Evolutionary conservation across 1,140 invertebrate genomes (phyloP).

Genomic region (Epicauta chinensis): DNA sequence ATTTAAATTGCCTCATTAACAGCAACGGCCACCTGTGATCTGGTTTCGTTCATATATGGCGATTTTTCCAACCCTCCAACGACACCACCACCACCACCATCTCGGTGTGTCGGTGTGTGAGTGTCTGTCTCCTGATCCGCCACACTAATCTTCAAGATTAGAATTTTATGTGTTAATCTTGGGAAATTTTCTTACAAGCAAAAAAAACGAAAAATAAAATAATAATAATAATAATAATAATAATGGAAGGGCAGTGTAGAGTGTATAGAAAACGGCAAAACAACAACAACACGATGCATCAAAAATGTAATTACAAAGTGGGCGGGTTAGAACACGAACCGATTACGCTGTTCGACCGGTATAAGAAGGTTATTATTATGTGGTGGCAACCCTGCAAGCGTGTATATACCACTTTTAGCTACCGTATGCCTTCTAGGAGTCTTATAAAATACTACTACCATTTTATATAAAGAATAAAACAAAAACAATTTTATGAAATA

Average conservation of each 20-base stretch:
- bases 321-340: slow-evolving; percentile 28
- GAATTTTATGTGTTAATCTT: no score
- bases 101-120: no score
- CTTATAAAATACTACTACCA: no score
- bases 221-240: not conserved
- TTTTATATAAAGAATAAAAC: no score
- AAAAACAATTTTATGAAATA: no score
- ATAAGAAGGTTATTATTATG: slow-evolving; percentile 31
- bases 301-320: slow-evolving; percentile 34
- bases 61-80: not conserved
- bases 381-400: slow-evolving; percentile 31
- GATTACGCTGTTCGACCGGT: slow-evolving; percentile 23
- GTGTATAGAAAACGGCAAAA: not conserved
- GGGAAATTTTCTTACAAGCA: no score
- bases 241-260: not conserved
- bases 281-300: slow-evolving; percentile 16
- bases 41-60: not conserved
- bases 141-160: no score
- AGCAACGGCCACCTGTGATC: slow-evolving; percentile 16
- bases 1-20: slow-evolving; percentile 31
- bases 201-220: not conserved
- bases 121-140: no score
- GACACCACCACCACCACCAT: no score
- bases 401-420: slow-evolving; percentile 20
- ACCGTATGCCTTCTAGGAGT: slow-evolving; percentile 17